Evolutionary conservation across 1,140 invertebrate genomes (phyloP), one percentile per base, ranked within the genome.

Genomic region (Agraylea sexmaculata): DNA sequence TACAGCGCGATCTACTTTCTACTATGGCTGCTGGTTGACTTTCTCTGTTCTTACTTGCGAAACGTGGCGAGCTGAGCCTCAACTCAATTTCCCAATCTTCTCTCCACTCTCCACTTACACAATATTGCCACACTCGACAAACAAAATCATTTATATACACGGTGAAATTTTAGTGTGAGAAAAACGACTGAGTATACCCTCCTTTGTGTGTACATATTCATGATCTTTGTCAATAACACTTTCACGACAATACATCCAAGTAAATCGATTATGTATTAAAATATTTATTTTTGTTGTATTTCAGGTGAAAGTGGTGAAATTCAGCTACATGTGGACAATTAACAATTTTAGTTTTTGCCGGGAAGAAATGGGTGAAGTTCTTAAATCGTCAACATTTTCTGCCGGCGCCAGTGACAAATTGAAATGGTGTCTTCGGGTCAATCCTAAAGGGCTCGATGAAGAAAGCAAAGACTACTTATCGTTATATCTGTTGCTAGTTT

Each of bases 321-420:
- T 99, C 75, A 94, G 89, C 69, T 99, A 97, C 69, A 98, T 98
- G 88, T 99, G 95, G 95, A 98, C 94, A 57, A 98, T 99, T 73
- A 98, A 97, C 69, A 98, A 98, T 77, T 99, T 99, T 71, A 96
- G 91, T 73, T 99, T 98, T 72, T 94, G 90, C 68, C 83, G 90
- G 48, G 94, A 98, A 72, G 94, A 99, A 73, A 97, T 98, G 93
- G 94, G 94, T 51, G 94, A 99, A 75, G 94, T 98, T 44, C 75
- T 99, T 54, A 98, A 98, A 74, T 97, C 92, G 65, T 98, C 93
- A 49, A 97, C 93, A 49, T 99, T 99, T 70, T 97, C 93, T 39
- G 94, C 94, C 36, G 93, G 93, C 61, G 87, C 90, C 59, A 98
- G 96, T 73, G 94, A 99, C 65, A 98, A 99, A 78, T 73, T 99